phyloP scores from a whole-genome alignment of 1,140 invertebrate species.

The Lepidurus apus region DNA sequence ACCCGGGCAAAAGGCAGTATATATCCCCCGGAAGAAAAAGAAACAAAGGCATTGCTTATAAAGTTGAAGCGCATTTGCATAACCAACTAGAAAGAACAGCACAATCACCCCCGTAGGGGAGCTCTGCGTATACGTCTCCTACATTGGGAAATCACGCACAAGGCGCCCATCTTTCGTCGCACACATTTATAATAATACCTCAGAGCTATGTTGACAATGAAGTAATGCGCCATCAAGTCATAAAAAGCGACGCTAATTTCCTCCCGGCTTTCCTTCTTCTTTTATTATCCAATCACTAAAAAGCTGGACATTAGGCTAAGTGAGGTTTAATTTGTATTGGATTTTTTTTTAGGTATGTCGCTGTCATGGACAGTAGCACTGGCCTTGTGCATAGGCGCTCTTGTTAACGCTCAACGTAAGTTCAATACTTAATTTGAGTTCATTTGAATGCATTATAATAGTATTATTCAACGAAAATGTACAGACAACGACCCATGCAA shows the following conservation, averaged over 20 bases:
- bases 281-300: neutral
- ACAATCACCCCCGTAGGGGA: no score
- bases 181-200: neutral
- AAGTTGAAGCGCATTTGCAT: no score
- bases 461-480: neutral
- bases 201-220: neutral
- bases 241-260: neutral
- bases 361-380: slow-evolving; percentile 21
- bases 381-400: neutral
- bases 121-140: no score
- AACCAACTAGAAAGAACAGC: no score
- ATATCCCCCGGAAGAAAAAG: neutral
- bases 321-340: neutral
- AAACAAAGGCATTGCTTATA: neutral
- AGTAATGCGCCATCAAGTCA: neutral
- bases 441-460: neutral
- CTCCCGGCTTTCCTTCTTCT: neutral
- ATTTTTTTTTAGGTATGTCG: neutral
- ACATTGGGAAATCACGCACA: no score
- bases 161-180: neutral
- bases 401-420: slow-evolving; percentile 14
- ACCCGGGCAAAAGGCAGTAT: neutral
- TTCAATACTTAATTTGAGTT: neutral
- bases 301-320: neutral
- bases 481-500: slow-evolving; percentile 68